Percentiles rank a stretch among this genome's conserved stretches.
phyloP scores from a whole-genome alignment of 2,888 invertebrate genomes.

The Exephanes ischioxanthus region DNA sequence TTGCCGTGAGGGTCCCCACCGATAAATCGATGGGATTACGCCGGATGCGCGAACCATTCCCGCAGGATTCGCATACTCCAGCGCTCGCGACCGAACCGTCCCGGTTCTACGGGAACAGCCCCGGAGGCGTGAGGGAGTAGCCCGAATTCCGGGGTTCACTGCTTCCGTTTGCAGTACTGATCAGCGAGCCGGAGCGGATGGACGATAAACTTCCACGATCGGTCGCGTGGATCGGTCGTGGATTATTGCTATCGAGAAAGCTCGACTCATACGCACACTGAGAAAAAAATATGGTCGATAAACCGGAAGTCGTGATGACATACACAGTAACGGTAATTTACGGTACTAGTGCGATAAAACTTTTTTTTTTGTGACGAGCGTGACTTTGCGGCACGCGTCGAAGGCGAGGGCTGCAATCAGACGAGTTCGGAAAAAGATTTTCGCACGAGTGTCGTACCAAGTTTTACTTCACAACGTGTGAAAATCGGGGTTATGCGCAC shows the following conservation, averaged over 20 bases:
- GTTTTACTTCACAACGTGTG: too few relatives aligned
- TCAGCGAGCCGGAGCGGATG: slow-evolving; percentile 19
- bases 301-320: too few relatives aligned
- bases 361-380: too few relatives aligned
- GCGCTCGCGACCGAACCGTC: slow-evolving; percentile 38
- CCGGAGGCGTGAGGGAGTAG: slow-evolving; percentile 13
- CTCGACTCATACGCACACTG: not conserved
- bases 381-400: too few relatives aligned
- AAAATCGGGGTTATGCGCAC: too few relatives aligned
- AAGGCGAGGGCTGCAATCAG: too few relatives aligned
- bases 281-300: not conserved
- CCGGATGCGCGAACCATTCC: slow-evolving; percentile 67
- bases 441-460: too few relatives aligned
- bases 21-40: slow-evolving; percentile 79
- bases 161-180: slow-evolving; percentile 60
- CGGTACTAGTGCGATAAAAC: too few relatives aligned
- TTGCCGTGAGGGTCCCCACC: slow-evolving; percentile 62
- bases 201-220: slow-evolving; percentile 47
- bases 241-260: not conserved
- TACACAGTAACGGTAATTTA: too few relatives aligned
- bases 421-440: too few relatives aligned
- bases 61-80: slow-evolving; percentile 28
- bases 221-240: slow-evolving; percentile 34
- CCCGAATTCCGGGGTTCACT: slow-evolving; percentile 53
- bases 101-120: slow-evolving; percentile 12